These are phyloP conservation scores for Porites cylindrica DNA, from an alignment of 92 coral and sea anemone species.

Conservation along the genomic window DNA sequence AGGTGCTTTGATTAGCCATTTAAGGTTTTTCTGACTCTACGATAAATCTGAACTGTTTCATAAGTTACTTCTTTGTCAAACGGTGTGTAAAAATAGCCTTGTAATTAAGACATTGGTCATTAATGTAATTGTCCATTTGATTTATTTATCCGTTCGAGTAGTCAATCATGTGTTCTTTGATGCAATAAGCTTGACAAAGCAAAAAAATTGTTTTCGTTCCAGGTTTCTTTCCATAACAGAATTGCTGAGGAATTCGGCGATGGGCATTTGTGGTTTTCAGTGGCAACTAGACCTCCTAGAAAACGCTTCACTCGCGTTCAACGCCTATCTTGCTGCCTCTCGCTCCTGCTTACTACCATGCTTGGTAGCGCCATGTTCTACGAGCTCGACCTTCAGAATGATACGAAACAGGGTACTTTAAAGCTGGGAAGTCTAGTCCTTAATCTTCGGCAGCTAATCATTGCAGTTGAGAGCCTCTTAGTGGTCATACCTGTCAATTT, in stretches of 20 bases:
- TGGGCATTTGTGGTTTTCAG: conserved; percentile 83
- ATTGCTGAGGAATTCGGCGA: conserved; percentile 55
- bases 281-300: conserved; percentile 65
- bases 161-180: neutral
- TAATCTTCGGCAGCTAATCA: conserved; percentile 60
- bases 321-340: conserved; percentile 77
- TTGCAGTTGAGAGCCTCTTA: conserved; percentile 63
- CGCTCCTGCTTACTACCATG: conserved; percentile 73
- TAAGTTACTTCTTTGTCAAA: too few species aligned
- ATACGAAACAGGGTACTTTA: conserved; percentile 25
- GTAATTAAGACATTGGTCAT: too few species aligned
- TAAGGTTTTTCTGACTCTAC: too few species aligned
- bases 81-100: too few species aligned
- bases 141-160: too few species aligned
- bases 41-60: too few species aligned
- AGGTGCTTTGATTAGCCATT: too few species aligned
- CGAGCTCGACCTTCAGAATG: conserved; percentile 7
- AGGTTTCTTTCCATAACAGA: conserved; percentile 26
- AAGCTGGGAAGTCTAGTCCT: conserved; percentile 59
- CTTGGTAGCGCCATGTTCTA: conserved; percentile 87
- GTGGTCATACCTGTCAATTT: conserved; percentile 64
- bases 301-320: conserved; percentile 77
- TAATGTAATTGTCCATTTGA: too few species aligned
- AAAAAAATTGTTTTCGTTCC: neutral
- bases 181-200: neutral